A percentile compares a stretch with the other conserved stretches of the same genome.
Conservation (phyloP, 2,888 invertebrate species). For the Caenorhabditis sp. region DNA sequence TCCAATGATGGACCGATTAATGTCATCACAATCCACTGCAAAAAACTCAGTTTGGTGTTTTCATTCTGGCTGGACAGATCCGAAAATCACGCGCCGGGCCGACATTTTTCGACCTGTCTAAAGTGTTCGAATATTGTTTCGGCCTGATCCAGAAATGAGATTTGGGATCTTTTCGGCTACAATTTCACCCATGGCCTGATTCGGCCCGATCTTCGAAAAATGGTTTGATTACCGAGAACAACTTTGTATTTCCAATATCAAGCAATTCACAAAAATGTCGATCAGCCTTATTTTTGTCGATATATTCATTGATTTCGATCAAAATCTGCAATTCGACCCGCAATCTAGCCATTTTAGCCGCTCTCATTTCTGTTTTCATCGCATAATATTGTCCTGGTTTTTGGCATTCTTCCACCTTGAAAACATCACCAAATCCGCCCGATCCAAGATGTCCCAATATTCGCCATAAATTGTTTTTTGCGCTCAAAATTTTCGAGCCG, state of each 20-base stretch:
- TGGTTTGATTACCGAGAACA: constrained; percentile 10
- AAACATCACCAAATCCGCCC: constrained; percentile 40
- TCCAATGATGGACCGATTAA: constrained; percentile 39
- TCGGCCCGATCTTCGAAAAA: constrained; percentile 4
- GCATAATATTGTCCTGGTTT: constrained; percentile 11
- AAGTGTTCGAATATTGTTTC: too few relatives aligned
- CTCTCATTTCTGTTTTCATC: constrained; percentile 32
- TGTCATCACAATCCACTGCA: constrained; percentile 39
- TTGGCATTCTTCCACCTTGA: constrained; percentile 12
- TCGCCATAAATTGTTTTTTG: constrained; percentile 11
- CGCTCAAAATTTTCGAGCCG: background rate
- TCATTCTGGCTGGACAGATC: too few relatives aligned
- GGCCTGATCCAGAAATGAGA: too few relatives aligned
- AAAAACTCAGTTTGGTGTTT: background rate
- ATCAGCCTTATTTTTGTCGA: constrained; percentile 7
- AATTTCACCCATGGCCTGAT: too few relatives aligned
- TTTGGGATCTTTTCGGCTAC: too few relatives aligned
- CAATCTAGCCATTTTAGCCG: constrained; percentile 16
- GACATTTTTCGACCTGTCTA: too few relatives aligned
- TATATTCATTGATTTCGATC: constrained; percentile 21
- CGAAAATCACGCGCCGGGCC: too few relatives aligned
- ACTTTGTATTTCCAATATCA: constrained; percentile 18
- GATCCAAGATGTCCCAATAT: constrained; percentile 26
- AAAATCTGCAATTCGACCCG: constrained; percentile 22
- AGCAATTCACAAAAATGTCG: constrained; percentile 27